phyloP scores from a whole-genome alignment of 2,113 vertebrate genomes.

The Pteropus alecto region DNA sequence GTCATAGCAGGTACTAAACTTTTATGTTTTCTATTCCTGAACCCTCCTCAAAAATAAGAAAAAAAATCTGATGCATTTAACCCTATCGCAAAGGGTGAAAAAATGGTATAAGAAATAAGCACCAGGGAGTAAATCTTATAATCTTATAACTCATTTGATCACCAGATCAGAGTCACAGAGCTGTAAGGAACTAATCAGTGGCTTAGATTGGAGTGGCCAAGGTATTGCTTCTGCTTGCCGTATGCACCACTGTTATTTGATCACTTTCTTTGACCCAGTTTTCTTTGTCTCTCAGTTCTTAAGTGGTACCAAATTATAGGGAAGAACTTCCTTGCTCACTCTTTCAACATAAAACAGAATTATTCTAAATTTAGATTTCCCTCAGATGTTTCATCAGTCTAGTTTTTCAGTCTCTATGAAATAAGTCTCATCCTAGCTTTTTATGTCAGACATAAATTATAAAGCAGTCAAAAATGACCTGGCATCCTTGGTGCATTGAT shows the following conservation, averaged over 20 bases:
- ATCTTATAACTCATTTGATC: neutral
- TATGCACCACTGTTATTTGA: conserved; percentile 1
- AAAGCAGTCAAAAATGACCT: conserved; percentile 35
- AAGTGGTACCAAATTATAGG: conserved; percentile 20
- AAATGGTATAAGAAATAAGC: neutral
- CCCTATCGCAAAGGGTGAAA: neutral
- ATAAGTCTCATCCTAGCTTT: conserved; percentile 22
- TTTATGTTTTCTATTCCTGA: neutral
- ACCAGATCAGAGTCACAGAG: neutral
- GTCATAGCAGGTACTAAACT: neutral
- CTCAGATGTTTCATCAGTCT: conserved; percentile 23
- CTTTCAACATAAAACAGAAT: conserved; percentile 56
- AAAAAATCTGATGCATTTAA: neutral
- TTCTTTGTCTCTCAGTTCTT: conserved; percentile 31
- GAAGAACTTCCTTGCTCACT: conserved; percentile 15
- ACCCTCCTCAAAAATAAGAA: neutral
- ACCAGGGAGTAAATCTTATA: neutral
- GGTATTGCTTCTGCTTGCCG: neutral
- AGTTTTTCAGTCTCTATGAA: conserved; percentile 45
- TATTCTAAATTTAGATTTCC: conserved; percentile 50
- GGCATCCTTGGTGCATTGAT: neutral
- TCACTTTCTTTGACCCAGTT: conserved; percentile 22
- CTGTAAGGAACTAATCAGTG: neutral
- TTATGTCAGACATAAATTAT: conserved; percentile 51
- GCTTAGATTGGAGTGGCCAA: neutral